phyloP scores from a whole-genome alignment of 2,113 vertebrate genomes.

The Onychostruthus taczanowskii region DNA sequence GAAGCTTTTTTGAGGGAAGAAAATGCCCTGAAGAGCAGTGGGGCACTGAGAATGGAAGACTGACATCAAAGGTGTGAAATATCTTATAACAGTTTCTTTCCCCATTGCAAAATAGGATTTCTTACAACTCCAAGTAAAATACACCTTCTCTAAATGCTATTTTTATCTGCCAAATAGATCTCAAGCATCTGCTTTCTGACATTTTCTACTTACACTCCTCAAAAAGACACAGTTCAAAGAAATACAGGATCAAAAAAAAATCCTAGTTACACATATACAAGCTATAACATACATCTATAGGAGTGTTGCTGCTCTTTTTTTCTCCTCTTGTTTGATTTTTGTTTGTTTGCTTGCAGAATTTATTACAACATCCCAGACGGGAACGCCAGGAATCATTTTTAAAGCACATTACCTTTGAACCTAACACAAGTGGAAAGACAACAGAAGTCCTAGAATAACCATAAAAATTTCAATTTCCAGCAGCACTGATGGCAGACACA shows the following conservation, averaged over 20 bases:
- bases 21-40: background rate
- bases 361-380: background rate
- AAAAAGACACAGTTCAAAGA: background rate
- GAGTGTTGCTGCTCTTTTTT: background rate
- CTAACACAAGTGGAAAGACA: background rate
- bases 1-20: background rate
- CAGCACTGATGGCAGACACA: background rate
- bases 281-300: background rate
- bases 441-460: background rate
- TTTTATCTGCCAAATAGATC: slow-evolving; percentile 13
- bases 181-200: background rate
- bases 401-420: background rate
- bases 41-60: background rate
- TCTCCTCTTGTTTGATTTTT: background rate
- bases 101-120: background rate
- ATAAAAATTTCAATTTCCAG: background rate
- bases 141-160: background rate
- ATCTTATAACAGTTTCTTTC: background rate
- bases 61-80: background rate
- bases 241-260: background rate
- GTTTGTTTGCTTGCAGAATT: background rate
- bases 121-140: background rate
- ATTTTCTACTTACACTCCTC: background rate
- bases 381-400: fast-evolving
- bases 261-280: background rate